Base-by-base conservation (phyloP, 2,113 vertebrate genomes). In the Puffinus mauretanicus region DNA sequence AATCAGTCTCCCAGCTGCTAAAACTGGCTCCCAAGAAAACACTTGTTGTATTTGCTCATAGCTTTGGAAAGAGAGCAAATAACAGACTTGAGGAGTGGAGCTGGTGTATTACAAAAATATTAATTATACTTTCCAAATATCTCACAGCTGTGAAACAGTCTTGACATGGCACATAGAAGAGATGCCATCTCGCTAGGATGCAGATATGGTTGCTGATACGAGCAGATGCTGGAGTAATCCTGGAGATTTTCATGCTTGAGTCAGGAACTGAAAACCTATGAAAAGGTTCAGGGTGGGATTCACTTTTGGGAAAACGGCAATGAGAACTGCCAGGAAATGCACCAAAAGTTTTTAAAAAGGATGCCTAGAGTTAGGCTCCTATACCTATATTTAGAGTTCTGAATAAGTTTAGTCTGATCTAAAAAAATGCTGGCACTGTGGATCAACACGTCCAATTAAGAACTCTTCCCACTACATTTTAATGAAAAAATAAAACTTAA, bases 1-100 rank as follows among this genome's bases (percentile, higher is more conserved):
- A 77, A 93, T 90, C 95, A 93, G 79, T 38, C 88, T 98, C 89
- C 86, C 78, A 96, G 90, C 92, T 97, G 77, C 90, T 95, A 82
- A 69, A 94, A 66, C 78, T 96, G 88, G 40, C 78, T 97, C 51
- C 77, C 71, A 92, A 96, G 93, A 92, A 97, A 93, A 88, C 0
- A 6, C 65, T 94, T 86, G 52, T 95, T 96, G 88, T 90, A 88
- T 97, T 97, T 96, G 32, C 69, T 96, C 2, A 0, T 82, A 90
- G 84, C 93, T 97, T 90, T 97, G 95, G 88, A 96, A 96, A 78
- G 91, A 72, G 66, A 87, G 55, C 36, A 86, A 94, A 93, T 73
- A 97, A 69, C 86, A 96, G 73, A 65, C 84, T 34, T 64, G 61
- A 93, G 88, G 86, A 73, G 40, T 82, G 46, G 60, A 93, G 90